These are phyloP conservation scores for Macrobrachium rosenbergii DNA, from an alignment of 1,140 invertebrate genomes.

Conservation along the genomic window DNA sequence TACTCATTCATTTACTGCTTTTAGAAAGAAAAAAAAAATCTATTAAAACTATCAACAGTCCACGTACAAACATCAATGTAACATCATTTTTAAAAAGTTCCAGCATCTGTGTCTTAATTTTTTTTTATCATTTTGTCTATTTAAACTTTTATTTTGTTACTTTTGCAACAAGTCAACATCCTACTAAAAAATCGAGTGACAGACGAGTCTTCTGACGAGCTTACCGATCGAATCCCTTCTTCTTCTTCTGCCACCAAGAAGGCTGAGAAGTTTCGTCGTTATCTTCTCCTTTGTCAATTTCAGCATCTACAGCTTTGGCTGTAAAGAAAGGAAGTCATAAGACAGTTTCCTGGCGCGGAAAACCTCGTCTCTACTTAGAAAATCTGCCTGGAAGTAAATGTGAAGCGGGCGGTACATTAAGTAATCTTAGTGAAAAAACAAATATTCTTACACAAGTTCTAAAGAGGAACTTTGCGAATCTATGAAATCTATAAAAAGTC, in stretches of 20 bases:
- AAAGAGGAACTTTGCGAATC: neutral
- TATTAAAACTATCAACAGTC: no score
- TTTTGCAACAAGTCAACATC: no score
- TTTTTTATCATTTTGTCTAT: no score
- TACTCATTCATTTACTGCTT: no score
- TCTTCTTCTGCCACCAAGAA: constrained; percentile 85
- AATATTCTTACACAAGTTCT: neutral
- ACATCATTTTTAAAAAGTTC: no score
- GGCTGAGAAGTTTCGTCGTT: constrained; percentile 81
- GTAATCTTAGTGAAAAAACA: constrained; percentile 19
- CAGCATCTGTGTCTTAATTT: no score
- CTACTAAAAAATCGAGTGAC: no score
- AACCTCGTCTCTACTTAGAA: constrained; percentile 5
- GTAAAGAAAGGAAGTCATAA: constrained; percentile 66
- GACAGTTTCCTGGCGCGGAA: neutral
- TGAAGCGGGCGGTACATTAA: neutral
- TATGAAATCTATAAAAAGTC: constrained; percentile 17
- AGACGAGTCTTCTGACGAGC: no score
- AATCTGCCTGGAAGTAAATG: neutral
- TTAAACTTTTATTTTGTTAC: no score
- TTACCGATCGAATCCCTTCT: constrained; percentile 83
- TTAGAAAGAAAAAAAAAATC: no score
- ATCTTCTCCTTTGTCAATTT: constrained; percentile 82
- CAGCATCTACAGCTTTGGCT: constrained; percentile 82
- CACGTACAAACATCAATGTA: no score